Conservation (phyloP, 2,113 vertebrate genomes). For the Rhinopomastus cyanomelas region DNA sequence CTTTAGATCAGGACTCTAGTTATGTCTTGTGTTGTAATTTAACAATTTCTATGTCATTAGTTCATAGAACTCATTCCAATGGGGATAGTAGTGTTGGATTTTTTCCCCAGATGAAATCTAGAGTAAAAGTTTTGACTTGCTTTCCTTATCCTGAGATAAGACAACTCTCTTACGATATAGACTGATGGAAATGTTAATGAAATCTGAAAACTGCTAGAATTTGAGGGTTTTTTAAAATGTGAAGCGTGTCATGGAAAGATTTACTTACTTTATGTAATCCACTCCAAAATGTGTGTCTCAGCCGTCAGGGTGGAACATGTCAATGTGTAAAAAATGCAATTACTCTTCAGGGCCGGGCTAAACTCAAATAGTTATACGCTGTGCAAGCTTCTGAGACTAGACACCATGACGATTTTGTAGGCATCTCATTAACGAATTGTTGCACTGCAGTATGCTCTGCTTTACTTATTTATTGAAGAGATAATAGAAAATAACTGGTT, state of each 20-base stretch:
- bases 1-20: not conserved
- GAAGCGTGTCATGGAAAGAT: slow-evolving; percentile 29
- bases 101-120: not conserved
- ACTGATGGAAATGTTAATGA: not conserved
- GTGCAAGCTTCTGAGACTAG: slow-evolving; percentile 68
- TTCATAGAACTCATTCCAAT: not conserved
- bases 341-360: slow-evolving; percentile 60
- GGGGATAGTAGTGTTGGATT: not conserved
- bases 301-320: slow-evolving; percentile 56
- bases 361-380: slow-evolving; percentile 69
- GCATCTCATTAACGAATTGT: slow-evolving; percentile 79
- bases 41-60: not conserved
- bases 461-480: slow-evolving; percentile 81
- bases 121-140: not conserved
- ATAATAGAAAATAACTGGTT: slow-evolving; percentile 82
- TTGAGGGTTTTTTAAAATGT: not conserved
- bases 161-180: not conserved
- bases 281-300: slow-evolving; percentile 45
- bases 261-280: slow-evolving; percentile 55
- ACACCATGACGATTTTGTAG: slow-evolving; percentile 74
- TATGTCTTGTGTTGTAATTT: not conserved
- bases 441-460: slow-evolving; percentile 71
- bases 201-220: not conserved
- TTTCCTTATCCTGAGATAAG: not conserved
- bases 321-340: slow-evolving; percentile 73